Conservation (phyloP, 2,113 vertebrate genomes). For the Zeus faber region DNA sequence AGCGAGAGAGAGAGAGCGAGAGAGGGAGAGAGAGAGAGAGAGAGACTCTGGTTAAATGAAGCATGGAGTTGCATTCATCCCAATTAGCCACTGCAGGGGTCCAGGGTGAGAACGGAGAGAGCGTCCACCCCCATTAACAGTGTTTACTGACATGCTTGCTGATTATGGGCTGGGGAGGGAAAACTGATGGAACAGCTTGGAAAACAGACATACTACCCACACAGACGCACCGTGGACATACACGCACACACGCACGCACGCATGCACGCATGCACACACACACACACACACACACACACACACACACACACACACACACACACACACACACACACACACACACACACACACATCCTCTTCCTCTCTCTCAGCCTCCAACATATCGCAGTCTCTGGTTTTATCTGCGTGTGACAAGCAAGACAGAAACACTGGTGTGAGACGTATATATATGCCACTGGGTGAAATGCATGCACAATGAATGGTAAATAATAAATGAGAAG, state of each 20-base stretch:
- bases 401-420: no score
- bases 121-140: constrained; percentile 73
- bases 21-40: constrained; percentile 37
- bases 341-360: no score
- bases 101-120: constrained; percentile 56
- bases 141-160: constrained; percentile 73
- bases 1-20: constrained; percentile 5
- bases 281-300: no score
- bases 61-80: constrained; percentile 74
- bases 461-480: no score
- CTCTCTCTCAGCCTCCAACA: no score
- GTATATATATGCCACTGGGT: no score
- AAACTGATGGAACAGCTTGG: constrained; percentile 40
- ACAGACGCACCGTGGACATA: not conserved
- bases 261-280: not conserved
- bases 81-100: constrained; percentile 75
- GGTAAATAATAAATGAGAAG: no score
- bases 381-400: no score
- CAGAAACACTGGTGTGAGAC: no score
- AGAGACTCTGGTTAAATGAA: constrained; percentile 66
- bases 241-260: constrained; percentile 9
- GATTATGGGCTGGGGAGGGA: constrained; percentile 54
- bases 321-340: constrained; percentile 18
- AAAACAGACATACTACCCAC: constrained; percentile 11
- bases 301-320: constrained; percentile 7